Percentiles rank a stretch among this genome's conserved stretches.
Evolutionary conservation across 2,888 invertebrate species (phyloP).

Genomic region (Nematopogon swammerdamellus): DNA sequence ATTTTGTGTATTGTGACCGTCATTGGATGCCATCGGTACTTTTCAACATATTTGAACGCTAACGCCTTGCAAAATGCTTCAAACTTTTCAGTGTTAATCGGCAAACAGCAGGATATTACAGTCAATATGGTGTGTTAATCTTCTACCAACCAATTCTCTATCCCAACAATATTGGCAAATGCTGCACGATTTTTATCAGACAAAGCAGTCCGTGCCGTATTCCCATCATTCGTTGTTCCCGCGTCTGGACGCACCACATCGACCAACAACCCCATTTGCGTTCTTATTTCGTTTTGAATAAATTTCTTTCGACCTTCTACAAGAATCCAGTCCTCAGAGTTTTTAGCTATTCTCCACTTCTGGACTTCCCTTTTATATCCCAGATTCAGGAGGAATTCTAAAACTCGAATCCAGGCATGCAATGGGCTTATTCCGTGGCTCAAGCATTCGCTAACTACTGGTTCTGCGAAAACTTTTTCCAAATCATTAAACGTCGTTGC

Average conservation of each 20-base stretch:
- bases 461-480: not conserved
- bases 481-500: not conserved
- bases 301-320: constrained; percentile 1
- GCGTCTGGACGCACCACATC: constrained; percentile 5
- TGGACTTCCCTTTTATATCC: not conserved
- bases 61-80: not conserved
- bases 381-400: not conserved
- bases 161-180: constrained; percentile 5
- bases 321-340: not conserved
- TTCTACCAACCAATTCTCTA: constrained; percentile 4
- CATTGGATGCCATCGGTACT: constrained; percentile 16
- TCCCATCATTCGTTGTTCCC: constrained; percentile 5
- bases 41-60: constrained; percentile 8
- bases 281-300: constrained; percentile 3
- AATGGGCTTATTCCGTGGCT: too few species aligned
- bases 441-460: too few species aligned
- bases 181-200: constrained; percentile 4
- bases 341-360: not conserved
- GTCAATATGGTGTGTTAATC: constrained; percentile 3
- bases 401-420: not conserved
- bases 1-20: constrained; percentile 14
- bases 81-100: constrained; percentile 5
- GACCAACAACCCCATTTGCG: constrained; percentile 4
- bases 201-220: constrained; percentile 5
- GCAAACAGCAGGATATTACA: constrained; percentile 5